These are phyloP conservation scores for Neosalanx taihuensis DNA, from an alignment of 2,797 vertebrate genomes.

Conservation along the genomic window DNA sequence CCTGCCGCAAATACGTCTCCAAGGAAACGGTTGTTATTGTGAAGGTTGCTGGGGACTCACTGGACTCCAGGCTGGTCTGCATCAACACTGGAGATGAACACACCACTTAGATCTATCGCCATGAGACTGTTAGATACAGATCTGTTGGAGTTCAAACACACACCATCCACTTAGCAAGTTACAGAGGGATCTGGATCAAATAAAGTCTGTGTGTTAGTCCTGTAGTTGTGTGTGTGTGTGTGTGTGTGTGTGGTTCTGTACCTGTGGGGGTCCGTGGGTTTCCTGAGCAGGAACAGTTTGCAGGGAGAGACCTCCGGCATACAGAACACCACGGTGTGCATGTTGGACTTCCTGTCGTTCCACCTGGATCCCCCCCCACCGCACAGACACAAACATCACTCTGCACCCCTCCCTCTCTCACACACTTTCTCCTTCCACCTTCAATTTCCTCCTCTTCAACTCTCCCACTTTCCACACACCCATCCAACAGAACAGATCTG, in stretches of 20 bases:
- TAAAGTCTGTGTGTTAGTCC: not conserved
- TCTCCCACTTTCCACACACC: not conserved
- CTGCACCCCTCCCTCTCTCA: too few species aligned
- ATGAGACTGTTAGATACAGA: conserved; percentile 77
- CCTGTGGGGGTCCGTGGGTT: conserved; percentile 87
- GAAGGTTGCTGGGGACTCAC: conserved; percentile 65
- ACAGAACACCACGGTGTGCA: conserved; percentile 91
- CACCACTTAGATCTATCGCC: conserved; percentile 80
- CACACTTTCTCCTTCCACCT: too few species aligned
- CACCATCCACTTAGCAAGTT: not conserved
- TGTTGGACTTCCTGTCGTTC: conserved; percentile 89
- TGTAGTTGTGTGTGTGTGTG: too few species aligned
- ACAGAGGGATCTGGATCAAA: not conserved
- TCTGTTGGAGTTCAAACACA: conserved; percentile 58
- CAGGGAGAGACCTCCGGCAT: conserved; percentile 82
- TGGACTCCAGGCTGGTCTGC: conserved; percentile 63
- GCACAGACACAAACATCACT: not conserved
- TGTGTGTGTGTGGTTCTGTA: conserved; percentile 44
- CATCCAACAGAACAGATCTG: not conserved
- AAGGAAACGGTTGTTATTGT: not conserved
- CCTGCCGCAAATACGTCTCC: not conserved
- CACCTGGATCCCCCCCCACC: conserved; percentile 72
- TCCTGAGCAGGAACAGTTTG: conserved; percentile 87
- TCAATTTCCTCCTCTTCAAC: too few species aligned
- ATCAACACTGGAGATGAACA: conserved; percentile 74